Evolutionary conservation across 1,140 invertebrate genomes (phyloP), one percentile per base, ranked within the genome.

Genomic region (Aphaenogaster floridana): DNA sequence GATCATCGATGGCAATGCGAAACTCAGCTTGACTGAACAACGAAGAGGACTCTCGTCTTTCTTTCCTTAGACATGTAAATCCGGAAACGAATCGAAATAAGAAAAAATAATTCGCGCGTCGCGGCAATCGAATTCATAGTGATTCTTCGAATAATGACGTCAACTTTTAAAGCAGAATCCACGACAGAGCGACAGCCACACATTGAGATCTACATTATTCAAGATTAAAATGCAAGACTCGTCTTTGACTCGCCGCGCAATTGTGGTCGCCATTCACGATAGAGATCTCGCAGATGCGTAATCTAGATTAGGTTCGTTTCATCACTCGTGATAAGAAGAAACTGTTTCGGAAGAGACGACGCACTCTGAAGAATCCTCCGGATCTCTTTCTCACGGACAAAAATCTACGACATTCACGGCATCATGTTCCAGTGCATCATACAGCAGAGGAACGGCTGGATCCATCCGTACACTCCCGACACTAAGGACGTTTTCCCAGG

Each of bases 341-440:
- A 39, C 63, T 39, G 42, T 50, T 52, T 66, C 13, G 42, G 48
- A 77, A 34, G 39, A 77, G 36, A 1, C 61, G 13, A 68, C 78
- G 63, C 11, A 21, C 13, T 54, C 9, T 71, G 36, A 63, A 6
- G 28, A 54, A 50, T 36, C 13, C 42, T 28, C 42, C 42, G 42
- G 59, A 52, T 28, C 15, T 50, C 13, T 83, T 74, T 59, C 52
- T 57, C 50, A n/a, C 21, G 74, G 74, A 84, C 57, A 76, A 63
- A 76, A 54, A 48, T 13, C 61, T 48, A 68, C 64, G 36, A 71
- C 72, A 83, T n/a, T 76, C 59, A 50, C 42, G 11, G 50, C 90
- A 93, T 90, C 93, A 97, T 98, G 97, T 98, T 98, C 95, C 97
- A 98, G 96, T 98, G 97, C 94, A 98, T 98, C 91, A 97, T 98